Conservation (phyloP, 2,797 vertebrate species). For the Dallia pectoralis region DNA sequence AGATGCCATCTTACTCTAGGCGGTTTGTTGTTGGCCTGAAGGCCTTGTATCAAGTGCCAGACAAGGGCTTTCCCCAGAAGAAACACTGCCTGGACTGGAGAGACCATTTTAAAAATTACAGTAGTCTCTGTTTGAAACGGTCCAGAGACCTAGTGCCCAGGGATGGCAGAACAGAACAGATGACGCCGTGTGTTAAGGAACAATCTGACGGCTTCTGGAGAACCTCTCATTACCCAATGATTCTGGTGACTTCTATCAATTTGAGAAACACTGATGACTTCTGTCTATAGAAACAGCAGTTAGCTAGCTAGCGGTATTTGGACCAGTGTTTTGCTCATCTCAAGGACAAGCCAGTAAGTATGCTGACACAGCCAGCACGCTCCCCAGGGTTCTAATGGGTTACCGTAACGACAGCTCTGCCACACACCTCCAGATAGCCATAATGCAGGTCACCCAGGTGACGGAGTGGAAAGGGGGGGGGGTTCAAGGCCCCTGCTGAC, state of each 20-base stretch:
- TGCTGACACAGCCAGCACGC: constrained; percentile 54
- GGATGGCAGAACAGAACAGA: constrained; percentile 5
- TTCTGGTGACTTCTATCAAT: constrained; percentile 47
- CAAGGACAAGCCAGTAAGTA: not conserved
- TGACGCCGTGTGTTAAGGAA: constrained; percentile 19
- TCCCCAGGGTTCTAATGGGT: constrained; percentile 35
- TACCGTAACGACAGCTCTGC: constrained; percentile 55
- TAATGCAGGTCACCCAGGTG: not conserved
- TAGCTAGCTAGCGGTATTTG: constrained; percentile 32
- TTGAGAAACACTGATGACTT: not conserved
- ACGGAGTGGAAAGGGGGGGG: not conserved
- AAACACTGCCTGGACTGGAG: constrained; percentile 17
- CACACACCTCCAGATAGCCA: constrained; percentile 1
- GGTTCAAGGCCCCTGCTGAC: constrained; percentile 32
- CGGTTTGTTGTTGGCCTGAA: constrained; percentile 3
- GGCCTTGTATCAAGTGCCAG: constrained; percentile 29
- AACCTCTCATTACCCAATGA: constrained; percentile 38
- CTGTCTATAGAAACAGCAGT: constrained; percentile 21
- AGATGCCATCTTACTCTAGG: constrained; percentile 47
- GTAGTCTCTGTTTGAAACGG: not conserved
- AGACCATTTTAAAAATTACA: not conserved
- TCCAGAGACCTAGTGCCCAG: constrained; percentile 3
- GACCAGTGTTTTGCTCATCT: not conserved
- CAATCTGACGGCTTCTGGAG: constrained; percentile 42
- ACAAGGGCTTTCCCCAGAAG: constrained; percentile 26